phyloP scores from a whole-genome alignment of 2,888 invertebrate genomes.

The Gastracanthus pulcherrimus region DNA sequence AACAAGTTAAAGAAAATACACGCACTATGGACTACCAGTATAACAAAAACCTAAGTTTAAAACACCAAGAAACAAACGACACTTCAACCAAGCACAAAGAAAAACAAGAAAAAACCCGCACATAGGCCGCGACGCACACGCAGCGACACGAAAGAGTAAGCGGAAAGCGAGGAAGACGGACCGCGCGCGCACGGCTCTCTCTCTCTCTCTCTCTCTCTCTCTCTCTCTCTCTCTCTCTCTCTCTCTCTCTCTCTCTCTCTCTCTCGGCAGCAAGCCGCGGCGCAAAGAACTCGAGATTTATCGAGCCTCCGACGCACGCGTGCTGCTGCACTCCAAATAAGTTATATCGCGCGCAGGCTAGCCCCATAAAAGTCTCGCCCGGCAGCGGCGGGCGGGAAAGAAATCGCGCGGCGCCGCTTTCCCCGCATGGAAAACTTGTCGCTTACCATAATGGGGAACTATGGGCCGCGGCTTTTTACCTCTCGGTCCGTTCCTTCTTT shows the following conservation, averaged over 20 bases:
- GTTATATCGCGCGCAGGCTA: conserved; percentile 38
- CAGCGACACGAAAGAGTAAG: not conserved
- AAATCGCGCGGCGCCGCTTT: conserved; percentile 34
- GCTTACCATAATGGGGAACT: conserved; percentile 48
- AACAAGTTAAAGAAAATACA: too few species aligned
- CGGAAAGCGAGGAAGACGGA: conserved; percentile 33
- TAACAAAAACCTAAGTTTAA: too few species aligned
- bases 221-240: too few species aligned
- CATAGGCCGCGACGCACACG: not conserved
- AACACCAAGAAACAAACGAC: too few species aligned
- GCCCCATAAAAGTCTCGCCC: conserved; percentile 42
- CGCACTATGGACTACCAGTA: too few species aligned
- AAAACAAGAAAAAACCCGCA: not conserved
- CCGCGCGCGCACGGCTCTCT: conserved; percentile 9
- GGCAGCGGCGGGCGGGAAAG: not conserved
- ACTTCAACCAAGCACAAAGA: not conserved
- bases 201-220: too few species aligned
- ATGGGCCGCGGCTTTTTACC: conserved; percentile 37
- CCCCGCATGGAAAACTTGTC: conserved; percentile 49
- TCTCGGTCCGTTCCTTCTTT: not conserved
- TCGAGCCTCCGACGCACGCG: conserved; percentile 36
- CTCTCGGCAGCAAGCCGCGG: too few species aligned
- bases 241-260: too few species aligned
- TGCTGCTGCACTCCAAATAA: conserved; percentile 52
- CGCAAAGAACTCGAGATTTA: conserved; percentile 49